Evolutionary conservation across 2,797 vertebrate species (phyloP).

Genomic region (Pogoniulus pusillus): DNA sequence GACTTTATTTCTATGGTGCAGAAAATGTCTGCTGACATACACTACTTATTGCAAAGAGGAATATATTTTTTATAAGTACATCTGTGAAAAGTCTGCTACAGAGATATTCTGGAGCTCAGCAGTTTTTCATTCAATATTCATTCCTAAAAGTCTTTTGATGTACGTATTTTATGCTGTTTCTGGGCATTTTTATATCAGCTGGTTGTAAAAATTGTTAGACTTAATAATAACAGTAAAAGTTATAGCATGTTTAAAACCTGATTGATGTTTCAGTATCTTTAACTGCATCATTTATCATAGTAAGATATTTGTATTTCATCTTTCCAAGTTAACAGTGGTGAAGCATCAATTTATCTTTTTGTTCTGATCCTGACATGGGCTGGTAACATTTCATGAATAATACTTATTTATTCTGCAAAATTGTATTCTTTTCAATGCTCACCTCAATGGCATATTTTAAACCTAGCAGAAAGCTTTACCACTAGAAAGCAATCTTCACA

Average conservation of each 20-base stretch:
- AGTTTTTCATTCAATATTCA: conserved; percentile 62
- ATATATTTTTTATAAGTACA: conserved; percentile 26
- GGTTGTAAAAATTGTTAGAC: conserved; percentile 55
- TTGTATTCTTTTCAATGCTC: conserved; percentile 12
- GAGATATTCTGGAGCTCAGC: conserved; percentile 38
- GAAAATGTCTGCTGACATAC: conserved; percentile 32
- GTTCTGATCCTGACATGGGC: not conserved
- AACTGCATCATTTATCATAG: conserved; percentile 52
- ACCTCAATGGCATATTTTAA: not conserved
- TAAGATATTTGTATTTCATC: conserved; percentile 50
- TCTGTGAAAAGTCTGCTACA: conserved; percentile 10
- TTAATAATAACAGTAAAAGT: conserved; percentile 63
- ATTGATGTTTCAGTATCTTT: conserved; percentile 38
- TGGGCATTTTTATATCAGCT: conserved; percentile 35
- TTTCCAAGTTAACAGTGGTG: conserved; percentile 35
- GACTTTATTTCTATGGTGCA: not conserved
- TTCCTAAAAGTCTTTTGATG: conserved; percentile 37
- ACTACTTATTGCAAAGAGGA: not conserved
- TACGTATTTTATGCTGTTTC: conserved; percentile 43
- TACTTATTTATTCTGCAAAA: conserved; percentile 48
- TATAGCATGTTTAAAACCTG: conserved; percentile 36
- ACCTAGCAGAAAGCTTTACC: conserved; percentile 10
- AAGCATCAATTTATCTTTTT: conserved; percentile 55
- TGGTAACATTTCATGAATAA: conserved; percentile 35
- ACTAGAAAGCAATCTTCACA: not conserved